phyloP scores from a whole-genome alignment of 2,888 invertebrate genomes.

The Ditula angustiorana region DNA sequence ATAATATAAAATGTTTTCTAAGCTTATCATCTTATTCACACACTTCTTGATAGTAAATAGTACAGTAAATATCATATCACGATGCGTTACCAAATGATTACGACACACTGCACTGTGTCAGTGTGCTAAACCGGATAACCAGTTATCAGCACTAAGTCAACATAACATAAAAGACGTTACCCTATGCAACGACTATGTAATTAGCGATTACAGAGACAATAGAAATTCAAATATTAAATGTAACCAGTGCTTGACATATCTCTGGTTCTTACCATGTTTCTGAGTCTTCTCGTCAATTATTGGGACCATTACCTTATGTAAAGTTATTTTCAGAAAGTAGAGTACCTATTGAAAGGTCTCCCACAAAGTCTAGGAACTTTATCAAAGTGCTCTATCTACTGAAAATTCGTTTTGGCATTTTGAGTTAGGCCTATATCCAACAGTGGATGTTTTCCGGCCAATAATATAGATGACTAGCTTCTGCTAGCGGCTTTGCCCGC shows the following conservation, averaged over 20 bases:
- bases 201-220: conserved; percentile 9
- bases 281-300: too few species aligned
- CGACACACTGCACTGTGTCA: conserved; percentile 64
- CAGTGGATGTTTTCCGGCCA: too few species aligned
- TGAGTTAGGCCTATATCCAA: too few species aligned
- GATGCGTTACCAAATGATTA: conserved; percentile 64
- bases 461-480: too few species aligned
- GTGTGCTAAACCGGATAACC: conserved; percentile 58
- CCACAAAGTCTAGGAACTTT: too few species aligned
- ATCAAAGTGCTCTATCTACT: too few species aligned
- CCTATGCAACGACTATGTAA: conserved; percentile 10
- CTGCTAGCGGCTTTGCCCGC: too few species aligned
- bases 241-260: background rate
- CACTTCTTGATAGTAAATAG: conserved; percentile 10
- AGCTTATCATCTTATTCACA: background rate
- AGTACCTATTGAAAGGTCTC: too few species aligned
- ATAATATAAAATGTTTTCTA: background rate
- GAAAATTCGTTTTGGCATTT: too few species aligned
- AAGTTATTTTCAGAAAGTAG: too few species aligned
- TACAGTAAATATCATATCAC: conserved; percentile 57
- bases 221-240: background rate
- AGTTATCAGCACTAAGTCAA: conserved; percentile 62
- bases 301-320: too few species aligned
- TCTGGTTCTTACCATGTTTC: too few species aligned
- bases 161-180: conserved; percentile 5